Evolutionary conservation across 2,113 vertebrate genomes (phyloP).

Genomic region (Agelaius phoeniceus): DNA sequence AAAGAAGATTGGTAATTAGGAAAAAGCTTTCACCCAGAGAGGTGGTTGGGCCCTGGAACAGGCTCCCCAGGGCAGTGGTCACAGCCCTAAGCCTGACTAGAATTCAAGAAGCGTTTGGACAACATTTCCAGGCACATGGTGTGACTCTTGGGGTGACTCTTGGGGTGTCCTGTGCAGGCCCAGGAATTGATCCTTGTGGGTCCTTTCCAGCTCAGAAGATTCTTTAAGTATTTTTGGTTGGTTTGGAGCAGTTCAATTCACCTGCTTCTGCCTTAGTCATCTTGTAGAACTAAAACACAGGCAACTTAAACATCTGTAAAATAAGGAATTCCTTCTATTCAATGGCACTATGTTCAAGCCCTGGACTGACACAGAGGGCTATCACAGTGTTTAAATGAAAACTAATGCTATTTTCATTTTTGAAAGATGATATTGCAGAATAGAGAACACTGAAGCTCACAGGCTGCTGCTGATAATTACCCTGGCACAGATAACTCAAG

Average conservation of each 20-base stretch:
- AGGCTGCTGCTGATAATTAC: neutral
- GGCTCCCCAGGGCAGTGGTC: neutral
- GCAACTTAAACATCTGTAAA: neutral
- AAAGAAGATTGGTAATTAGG: neutral
- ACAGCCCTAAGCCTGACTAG: neutral
- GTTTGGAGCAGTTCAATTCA: neutral
- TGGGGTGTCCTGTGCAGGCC: neutral
- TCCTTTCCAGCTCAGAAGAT: neutral
- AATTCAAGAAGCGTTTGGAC: neutral
- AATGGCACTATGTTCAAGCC: neutral
- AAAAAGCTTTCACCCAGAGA: neutral
- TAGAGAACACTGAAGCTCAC: neutral
- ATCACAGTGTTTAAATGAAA: neutral
- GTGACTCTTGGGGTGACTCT: neutral
- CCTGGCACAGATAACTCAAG: neutral
- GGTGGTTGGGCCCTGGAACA: neutral
- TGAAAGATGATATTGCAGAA: neutral
- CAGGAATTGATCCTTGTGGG: neutral
- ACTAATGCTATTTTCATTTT: neutral
- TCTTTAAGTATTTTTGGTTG: neutral
- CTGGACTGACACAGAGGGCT: neutral
- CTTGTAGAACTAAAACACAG: neutral
- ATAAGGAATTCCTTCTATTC: neutral
- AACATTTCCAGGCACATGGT: neutral
- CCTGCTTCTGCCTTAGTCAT: neutral